Conservation (phyloP, 2,113 vertebrate genomes). For the Scalopus aquaticus region DNA sequence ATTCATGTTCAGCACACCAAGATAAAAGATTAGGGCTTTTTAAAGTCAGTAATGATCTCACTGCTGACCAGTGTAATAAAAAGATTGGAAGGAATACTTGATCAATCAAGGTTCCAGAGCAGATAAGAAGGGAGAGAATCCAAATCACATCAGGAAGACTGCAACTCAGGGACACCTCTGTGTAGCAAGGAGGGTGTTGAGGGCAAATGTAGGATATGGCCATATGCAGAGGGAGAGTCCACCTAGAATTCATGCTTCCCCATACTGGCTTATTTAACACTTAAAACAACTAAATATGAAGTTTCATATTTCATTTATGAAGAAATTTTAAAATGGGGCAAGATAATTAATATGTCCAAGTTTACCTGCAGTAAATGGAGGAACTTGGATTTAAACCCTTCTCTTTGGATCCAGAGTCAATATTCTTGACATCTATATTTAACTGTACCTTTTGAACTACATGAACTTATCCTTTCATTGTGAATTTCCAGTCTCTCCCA, state of each 20-base stretch:
- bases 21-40: too few relatives aligned
- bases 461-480: background rate
- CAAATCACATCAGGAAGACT: background rate
- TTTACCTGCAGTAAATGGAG: background rate
- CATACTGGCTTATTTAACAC: background rate
- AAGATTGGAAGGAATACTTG: background rate
- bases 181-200: background rate
- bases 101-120: background rate
- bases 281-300: background rate
- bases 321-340: background rate
- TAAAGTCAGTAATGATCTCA: too few relatives aligned
- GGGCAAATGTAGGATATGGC: background rate
- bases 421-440: background rate
- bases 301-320: background rate
- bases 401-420: too few relatives aligned
- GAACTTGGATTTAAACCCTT: background rate
- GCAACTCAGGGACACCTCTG: background rate
- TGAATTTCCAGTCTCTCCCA: background rate
- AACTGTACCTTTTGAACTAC: background rate
- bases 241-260: background rate
- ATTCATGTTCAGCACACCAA: too few relatives aligned
- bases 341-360: background rate
- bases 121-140: background rate
- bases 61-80: too few relatives aligned
- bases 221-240: background rate